Evolutionary conservation across 2,797 vertebrate species (phyloP).

Genomic region (Poeciliopsis presidionis): DNA sequence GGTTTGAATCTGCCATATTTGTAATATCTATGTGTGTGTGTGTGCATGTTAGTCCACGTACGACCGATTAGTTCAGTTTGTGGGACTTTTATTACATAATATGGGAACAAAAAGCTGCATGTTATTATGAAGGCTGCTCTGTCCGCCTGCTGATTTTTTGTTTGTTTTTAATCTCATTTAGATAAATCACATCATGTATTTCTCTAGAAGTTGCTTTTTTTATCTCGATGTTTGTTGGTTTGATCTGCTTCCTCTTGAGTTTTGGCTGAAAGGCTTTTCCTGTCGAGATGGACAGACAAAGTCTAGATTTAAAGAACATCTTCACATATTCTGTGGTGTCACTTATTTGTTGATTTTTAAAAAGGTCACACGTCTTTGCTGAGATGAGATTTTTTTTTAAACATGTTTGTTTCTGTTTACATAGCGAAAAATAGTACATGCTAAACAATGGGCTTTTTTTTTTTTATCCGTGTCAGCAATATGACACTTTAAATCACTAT

Average conservation of each 20-base stretch:
- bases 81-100: conserved; percentile 21
- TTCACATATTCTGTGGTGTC: neutral
- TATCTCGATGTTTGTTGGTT: neutral
- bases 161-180: conserved; percentile 3
- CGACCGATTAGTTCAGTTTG: conserved; percentile 22
- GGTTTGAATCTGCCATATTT: conserved; percentile 18
- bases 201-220: neutral
- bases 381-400: neutral
- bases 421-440: neutral
- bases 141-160: neutral
- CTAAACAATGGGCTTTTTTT: conserved; percentile 10
- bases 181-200: conserved; percentile 1
- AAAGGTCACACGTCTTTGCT: neutral
- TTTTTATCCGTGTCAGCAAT: conserved; percentile 12
- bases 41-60: neutral
- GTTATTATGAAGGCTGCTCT: conserved; percentile 9
- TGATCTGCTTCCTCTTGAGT: conserved; percentile 1
- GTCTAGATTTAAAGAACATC: neutral
- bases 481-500: neutral
- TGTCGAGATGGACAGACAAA: neutral
- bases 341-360: neutral
- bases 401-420: neutral
- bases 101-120: conserved; percentile 21
- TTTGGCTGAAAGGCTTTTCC: neutral
- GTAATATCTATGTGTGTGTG: neutral